These are phyloP conservation scores for Hippopotamus amphibius DNA, from an alignment of 2,113 vertebrate genomes.

Conservation along the genomic window DNA sequence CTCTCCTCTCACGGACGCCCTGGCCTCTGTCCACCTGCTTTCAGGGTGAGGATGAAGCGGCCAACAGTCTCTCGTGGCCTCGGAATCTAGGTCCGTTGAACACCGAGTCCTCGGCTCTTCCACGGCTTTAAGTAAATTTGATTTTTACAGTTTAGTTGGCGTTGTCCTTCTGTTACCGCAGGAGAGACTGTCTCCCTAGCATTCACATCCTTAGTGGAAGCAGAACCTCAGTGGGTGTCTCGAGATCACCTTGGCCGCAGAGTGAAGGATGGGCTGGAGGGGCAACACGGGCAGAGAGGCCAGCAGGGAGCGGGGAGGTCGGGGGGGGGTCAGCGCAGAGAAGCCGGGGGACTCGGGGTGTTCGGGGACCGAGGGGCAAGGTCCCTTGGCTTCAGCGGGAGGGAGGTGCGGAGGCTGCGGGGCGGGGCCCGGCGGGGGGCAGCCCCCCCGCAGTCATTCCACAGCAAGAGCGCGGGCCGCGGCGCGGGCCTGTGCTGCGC, in stretches of 20 bases:
- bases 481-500: not conserved
- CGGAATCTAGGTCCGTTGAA: no score
- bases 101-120: not conserved
- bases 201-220: not conserved
- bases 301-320: not conserved
- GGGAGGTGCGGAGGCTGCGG: no score
- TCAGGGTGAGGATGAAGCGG: accelerated
- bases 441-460: not conserved
- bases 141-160: not conserved
- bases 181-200: accelerated
- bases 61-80: not conserved
- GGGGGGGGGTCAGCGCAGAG: no score
- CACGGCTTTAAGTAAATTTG: not conserved
- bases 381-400: not conserved
- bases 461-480: not conserved
- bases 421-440: accelerated
- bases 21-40: accelerated
- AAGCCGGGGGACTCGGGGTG: no score
- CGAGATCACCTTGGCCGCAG: not conserved
- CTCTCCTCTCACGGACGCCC: not conserved
- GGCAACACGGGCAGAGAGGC: not conserved
- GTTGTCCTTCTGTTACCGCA: accelerated
- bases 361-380: not conserved
- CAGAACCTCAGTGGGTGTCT: not conserved
- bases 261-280: not conserved